Base-by-base conservation (phyloP, 2,113 vertebrate genomes). In the Abramis brama region DNA sequence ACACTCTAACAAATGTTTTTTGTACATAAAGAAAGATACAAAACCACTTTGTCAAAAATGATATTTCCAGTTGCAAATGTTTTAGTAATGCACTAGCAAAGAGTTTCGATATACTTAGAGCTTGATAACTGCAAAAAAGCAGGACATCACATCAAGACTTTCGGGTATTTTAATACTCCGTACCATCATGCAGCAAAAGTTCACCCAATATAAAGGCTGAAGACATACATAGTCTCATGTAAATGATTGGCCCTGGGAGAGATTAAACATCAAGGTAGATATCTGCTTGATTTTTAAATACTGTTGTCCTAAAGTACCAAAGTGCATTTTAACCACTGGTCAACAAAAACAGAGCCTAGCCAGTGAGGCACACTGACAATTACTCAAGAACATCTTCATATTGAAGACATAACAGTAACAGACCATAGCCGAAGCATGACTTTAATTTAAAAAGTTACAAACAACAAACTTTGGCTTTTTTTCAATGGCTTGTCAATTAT, bases 181-280 rank as follows among this genome's bases (percentile, higher is more conserved):
- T 80, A 86, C 85, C 89, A 91, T 90, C 89, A 91, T 90, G 87
- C 88, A 90, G 70, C 84, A 89, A 88, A 33, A 83, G 85, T 82
- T 83, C 83, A 27, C 59, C 39, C 76, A 68, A 21, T 47, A 45
- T 25, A 81, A 73, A 82, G 59, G 77, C 78, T 81, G 21, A 70
- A 79, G 33, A 82, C 30, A 62, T 50, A 80, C 7, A 73, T 21
- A 57, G 36, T 70, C 47, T 80, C 30, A 60, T 15, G 66, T 60
- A 82, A 82, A 86, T 60, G 25, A 25, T 25, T 83, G 82, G 80
- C 73, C 39, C 59, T 47, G 39, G 59, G n/a, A 66, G 15, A 64
- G n/a, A 81, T 47, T 64, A 39, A 27, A 79, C 36, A 79, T 33
- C 19, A 79, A 73, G 21, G 36, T 43, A 71, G 9, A 71, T 36